Conservation (phyloP, 1,140 invertebrate genomes). For the Rhysida immarginata region DNA sequence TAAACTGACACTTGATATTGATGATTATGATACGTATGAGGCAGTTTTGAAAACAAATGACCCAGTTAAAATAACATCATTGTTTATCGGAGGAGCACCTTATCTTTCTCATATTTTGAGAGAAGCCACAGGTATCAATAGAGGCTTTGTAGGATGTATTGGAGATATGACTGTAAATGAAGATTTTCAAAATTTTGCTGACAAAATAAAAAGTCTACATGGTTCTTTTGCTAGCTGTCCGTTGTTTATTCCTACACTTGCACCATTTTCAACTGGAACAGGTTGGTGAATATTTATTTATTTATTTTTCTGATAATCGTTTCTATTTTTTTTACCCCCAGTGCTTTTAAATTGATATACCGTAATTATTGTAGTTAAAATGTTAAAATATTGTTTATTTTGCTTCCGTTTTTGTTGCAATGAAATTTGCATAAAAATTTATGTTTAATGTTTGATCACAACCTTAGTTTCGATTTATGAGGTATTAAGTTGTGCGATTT, state of each 20-base stretch:
- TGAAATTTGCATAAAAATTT: too few relatives aligned
- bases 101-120: slow-evolving; percentile 33
- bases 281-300: too few relatives aligned
- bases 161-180: slow-evolving; percentile 73
- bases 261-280: slow-evolving; percentile 11
- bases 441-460: too few relatives aligned
- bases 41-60: slow-evolving; percentile 21
- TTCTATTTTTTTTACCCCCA: too few relatives aligned
- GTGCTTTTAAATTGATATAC: too few relatives aligned
- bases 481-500: too few relatives aligned
- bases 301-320: too few relatives aligned
- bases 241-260: slow-evolving; percentile 17
- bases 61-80: slow-evolving; percentile 23
- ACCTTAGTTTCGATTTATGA: too few relatives aligned
- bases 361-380: too few relatives aligned
- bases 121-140: slow-evolving; percentile 26
- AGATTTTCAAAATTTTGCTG: slow-evolving; percentile 61
- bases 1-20: slow-evolving; percentile 56
- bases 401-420: too few relatives aligned
- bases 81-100: slow-evolving; percentile 77
- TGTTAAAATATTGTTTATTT: too few relatives aligned
- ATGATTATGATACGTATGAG: slow-evolving; percentile 45
- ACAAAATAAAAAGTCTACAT: slow-evolving; percentile 42
- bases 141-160: slow-evolving; percentile 63
- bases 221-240: slow-evolving; percentile 52